Percentiles rank a stretch among this genome's conserved stretches.
Evolutionary conservation across 2,797 vertebrate species (phyloP).

Genomic region (Decapterus maruadsi): DNA sequence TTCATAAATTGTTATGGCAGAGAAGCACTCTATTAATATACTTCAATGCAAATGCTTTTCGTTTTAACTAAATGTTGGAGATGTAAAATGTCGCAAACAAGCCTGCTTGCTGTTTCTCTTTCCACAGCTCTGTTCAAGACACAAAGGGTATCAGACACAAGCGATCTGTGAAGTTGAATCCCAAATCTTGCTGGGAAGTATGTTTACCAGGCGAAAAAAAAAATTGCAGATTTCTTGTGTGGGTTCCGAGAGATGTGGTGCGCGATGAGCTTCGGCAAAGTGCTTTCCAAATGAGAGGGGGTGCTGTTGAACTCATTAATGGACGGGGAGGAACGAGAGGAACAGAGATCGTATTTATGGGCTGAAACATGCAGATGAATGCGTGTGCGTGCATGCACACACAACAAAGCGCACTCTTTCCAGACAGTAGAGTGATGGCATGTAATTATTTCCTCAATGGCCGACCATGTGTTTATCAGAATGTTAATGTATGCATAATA

Average conservation of each 20-base stretch:
- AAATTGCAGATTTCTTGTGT: slow-evolving; percentile 20
- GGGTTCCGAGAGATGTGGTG: slow-evolving; percentile 42
- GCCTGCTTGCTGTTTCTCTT: slow-evolving; percentile 22
- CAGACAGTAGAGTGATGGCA: slow-evolving; percentile 91
- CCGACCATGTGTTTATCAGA: slow-evolving; percentile 96
- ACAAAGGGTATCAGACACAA: slow-evolving; percentile 38
- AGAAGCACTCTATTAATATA: slow-evolving; percentile 13
- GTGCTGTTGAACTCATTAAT: slow-evolving; percentile 67
- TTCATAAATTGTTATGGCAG: slow-evolving; percentile 5
- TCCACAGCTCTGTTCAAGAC: slow-evolving; percentile 17
- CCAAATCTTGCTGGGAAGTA: slow-evolving; percentile 25
- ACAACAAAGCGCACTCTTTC: slow-evolving; percentile 68
- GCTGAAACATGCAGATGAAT: slow-evolving; percentile 63
- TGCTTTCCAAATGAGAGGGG: slow-evolving; percentile 62
- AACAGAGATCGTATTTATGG: slow-evolving; percentile 76
- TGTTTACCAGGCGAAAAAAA: slow-evolving; percentile 31
- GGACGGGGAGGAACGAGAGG: slow-evolving; percentile 59
- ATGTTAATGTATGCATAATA: slow-evolving; percentile 99
- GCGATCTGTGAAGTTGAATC: slow-evolving; percentile 14
- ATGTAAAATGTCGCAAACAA: slow-evolving; percentile 26
- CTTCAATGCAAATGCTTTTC: slow-evolving; percentile 3
- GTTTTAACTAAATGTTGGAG: slow-evolving; percentile 23
- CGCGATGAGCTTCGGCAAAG: slow-evolving; percentile 41
- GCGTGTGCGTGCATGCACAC: slow-evolving; percentile 38
- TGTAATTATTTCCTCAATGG: slow-evolving; percentile 97